These are phyloP conservation scores for Linurgus olivaceus DNA, from an alignment of 2,797 vertebrate genomes.

Conservation along the genomic window DNA sequence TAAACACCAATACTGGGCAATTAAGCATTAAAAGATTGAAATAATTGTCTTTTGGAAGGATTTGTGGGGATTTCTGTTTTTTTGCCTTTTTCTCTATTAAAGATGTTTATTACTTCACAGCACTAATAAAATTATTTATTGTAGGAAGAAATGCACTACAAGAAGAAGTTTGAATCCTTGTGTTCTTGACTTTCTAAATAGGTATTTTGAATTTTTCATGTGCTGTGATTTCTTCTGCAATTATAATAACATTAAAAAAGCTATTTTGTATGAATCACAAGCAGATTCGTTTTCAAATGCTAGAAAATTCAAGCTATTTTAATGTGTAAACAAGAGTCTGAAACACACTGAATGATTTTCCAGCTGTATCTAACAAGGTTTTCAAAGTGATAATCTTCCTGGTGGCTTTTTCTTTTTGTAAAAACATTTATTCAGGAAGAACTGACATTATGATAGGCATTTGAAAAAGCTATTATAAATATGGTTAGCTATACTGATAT, in stretches of 20 bases:
- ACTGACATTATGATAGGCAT: background rate
- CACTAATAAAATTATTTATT: background rate
- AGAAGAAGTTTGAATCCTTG: background rate
- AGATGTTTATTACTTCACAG: background rate
- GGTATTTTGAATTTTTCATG: conserved; percentile 1
- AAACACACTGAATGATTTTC: background rate
- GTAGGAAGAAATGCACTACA: background rate
- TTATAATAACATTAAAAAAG: background rate
- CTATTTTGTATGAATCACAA: background rate
- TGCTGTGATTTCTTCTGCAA: background rate
- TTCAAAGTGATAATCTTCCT: background rate
- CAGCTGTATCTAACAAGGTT: background rate
- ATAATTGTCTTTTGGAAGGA: background rate
- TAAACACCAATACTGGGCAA: accelerated
- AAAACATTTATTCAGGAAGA: background rate
- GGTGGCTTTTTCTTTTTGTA: background rate
- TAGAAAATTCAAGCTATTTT: background rate
- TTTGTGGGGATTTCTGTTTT: background rate
- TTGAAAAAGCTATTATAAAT: background rate
- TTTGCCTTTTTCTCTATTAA: background rate
- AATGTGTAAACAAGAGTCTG: background rate
- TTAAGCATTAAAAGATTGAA: background rate
- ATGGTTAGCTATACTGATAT: background rate
- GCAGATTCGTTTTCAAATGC: background rate
- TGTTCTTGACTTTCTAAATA: background rate